Base-by-base conservation (phyloP, 1,140 invertebrate genomes). In the Bombus vancouverensis region DNA sequence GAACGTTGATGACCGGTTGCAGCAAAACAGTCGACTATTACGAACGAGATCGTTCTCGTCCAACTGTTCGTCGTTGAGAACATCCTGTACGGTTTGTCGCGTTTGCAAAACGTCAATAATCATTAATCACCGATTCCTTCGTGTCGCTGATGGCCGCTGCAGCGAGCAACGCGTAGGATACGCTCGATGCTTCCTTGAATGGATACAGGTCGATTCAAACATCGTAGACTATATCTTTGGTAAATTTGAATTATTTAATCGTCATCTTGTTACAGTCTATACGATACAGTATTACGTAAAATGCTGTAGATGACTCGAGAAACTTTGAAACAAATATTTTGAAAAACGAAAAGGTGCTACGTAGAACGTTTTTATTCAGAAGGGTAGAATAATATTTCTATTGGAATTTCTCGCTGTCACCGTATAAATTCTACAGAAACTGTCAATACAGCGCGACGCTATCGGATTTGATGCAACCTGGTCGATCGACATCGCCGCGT, bases 41-140 rank as follows among this genome's bases (percentile, higher is more conserved):
- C 25, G n/a, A n/a, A 1, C 37, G 28, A 62, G 34, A 53, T 22
- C 47, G 47, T 13, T 62, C 79, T 81, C 32, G 59, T 77, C 66
- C 39, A 53, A 22, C 18, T 8, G 47, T 53, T n/a, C 39, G 57
- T 37, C 28, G 34, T 37, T 28, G 37, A 22, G 25, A 72, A 44
- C 68, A 2, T 34, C 3, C 34, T 39, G 39, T 13, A n/a, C 28
- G 39, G 70, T 87, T 89, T 89, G 87, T 88, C 83, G 62, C 87
- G 73, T 82, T 71, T 32, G 39, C 53, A 39, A 68, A 44, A 47
- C 39, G 18, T 28, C 8, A 15, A 59, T 73, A 65, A 76, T 79
- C 83, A 85, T 81, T 86, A 88, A 81, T 87, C 76, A 85, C 57
- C 72, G 62, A 42, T 81, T 57, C 32, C 62, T 53, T 42, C 70